Evolutionary conservation across 2,888 invertebrate genomes (phyloP).

Genomic region (Drosophila putrida): DNA sequence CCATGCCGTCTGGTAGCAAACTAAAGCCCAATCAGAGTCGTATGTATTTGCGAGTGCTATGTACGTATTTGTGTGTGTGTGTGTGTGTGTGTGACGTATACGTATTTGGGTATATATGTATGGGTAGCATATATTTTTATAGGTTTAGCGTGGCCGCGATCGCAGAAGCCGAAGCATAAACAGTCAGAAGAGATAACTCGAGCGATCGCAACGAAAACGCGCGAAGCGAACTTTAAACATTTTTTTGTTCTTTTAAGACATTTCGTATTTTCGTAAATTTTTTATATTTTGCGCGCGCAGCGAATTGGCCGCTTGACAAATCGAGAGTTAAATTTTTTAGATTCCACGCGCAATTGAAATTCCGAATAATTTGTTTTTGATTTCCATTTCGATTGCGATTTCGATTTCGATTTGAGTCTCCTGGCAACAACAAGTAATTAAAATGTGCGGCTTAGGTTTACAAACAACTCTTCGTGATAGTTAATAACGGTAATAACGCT

Average conservation of each 20-base stretch:
- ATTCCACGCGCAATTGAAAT: slow-evolving; percentile 8
- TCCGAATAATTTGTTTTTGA: not conserved
- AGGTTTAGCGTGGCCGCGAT: not conserved
- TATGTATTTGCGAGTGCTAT: not conserved
- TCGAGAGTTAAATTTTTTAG: slow-evolving; percentile 10
- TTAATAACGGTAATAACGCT: slow-evolving; percentile 32
- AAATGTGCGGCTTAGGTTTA: slow-evolving; percentile 24
- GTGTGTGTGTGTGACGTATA: slow-evolving; percentile 1
- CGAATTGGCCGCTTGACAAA: slow-evolving; percentile 17
- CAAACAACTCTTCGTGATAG: no score
- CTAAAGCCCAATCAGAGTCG: not conserved
- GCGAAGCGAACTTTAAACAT: slow-evolving; percentile 36
- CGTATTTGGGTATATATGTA: slow-evolving; percentile 3
- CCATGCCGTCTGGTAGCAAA: slow-evolving; percentile 2
- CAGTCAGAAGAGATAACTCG: slow-evolving; percentile 63
- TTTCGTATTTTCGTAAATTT: slow-evolving; percentile 26
- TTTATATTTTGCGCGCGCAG: slow-evolving; percentile 54
- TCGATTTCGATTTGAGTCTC: slow-evolving; percentile 9
- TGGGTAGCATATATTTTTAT: not conserved
- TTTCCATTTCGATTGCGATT: not conserved
- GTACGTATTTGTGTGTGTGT: slow-evolving; percentile 2
- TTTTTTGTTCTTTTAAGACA: slow-evolving; percentile 8
- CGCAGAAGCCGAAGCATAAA: slow-evolving; percentile 12
- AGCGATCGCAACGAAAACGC: slow-evolving; percentile 66
- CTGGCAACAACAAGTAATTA: slow-evolving; percentile 14